Conservation (phyloP, 2,113 vertebrate species). For the Pelusios castaneus region DNA sequence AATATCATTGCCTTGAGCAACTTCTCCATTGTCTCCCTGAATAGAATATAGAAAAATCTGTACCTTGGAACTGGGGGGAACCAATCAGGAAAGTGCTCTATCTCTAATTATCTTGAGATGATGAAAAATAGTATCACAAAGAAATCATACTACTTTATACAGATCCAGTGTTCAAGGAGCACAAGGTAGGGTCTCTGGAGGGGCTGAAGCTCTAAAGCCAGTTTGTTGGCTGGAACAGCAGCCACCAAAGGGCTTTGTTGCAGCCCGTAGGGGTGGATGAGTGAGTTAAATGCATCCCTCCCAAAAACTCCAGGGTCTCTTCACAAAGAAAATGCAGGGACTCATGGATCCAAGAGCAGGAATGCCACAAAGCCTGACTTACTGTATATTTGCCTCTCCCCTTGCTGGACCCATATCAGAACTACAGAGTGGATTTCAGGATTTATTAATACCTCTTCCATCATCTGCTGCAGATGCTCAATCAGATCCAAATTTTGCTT, state of each 20-base stretch:
- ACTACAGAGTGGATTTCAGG: not conserved
- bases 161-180: not conserved
- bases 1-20: not conserved
- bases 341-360: not conserved
- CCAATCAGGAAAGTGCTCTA: not conserved
- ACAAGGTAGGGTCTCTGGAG: not conserved
- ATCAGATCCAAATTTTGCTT: slow-evolving; percentile 84
- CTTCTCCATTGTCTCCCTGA: not conserved
- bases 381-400: not conserved
- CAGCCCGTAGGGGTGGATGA: not conserved
- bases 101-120: not conserved
- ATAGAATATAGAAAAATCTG: not conserved
- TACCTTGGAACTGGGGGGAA: not conserved
- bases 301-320: not conserved
- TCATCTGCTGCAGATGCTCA: slow-evolving; percentile 85
- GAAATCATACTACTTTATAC: not conserved
- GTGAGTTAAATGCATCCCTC: not conserved
- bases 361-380: not conserved
- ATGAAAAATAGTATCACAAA: not conserved
- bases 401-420: not conserved
- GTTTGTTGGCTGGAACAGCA: not conserved
- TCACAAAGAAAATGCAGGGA: not conserved
- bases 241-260: not conserved
- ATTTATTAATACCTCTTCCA: slow-evolving; percentile 85
- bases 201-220: not conserved